Percentiles rank a stretch among this genome's conserved stretches.
phyloP scores from a whole-genome alignment of 2,888 invertebrate species.

The Calameuta pallipes region DNA sequence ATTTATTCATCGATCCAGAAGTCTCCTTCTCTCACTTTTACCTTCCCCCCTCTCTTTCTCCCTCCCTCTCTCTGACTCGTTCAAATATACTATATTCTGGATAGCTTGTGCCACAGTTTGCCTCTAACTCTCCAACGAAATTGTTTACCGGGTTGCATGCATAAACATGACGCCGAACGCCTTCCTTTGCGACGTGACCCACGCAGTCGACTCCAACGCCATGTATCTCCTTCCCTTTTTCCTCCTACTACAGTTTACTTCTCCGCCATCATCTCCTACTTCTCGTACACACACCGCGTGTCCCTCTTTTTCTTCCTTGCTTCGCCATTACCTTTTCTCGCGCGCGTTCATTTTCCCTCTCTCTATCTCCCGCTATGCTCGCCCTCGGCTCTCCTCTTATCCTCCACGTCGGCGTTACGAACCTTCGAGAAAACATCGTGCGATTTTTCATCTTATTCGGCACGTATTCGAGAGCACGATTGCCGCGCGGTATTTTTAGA shows the following conservation, averaged over 20 bases:
- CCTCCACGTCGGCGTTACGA: constrained; percentile 41
- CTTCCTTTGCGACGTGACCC: constrained; percentile 17
- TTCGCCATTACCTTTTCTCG: constrained; percentile 12
- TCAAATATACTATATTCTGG: neutral
- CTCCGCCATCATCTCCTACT: neutral
- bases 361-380: constrained; percentile 17
- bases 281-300: neutral
- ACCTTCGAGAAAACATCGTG: constrained; percentile 59
- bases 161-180: constrained; percentile 43
- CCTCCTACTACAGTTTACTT: neutral
- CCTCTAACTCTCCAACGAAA: constrained; percentile 30
- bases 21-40: neutral
- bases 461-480: constrained; percentile 22
- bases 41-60: neutral
- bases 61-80: neutral
- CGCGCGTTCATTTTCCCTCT: constrained; percentile 24
- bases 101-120: neutral
- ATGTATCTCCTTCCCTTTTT: constrained; percentile 11
- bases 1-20: neutral
- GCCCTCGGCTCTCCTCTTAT: neutral
- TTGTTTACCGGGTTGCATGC: constrained; percentile 50
- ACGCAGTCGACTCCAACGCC: neutral
- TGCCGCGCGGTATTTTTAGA: constrained; percentile 8
- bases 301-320: neutral
- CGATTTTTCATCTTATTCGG: constrained; percentile 28